Evolutionary conservation across 2,888 invertebrate genomes (phyloP), one percentile per base, ranked within the genome.

Genomic region (Drosophila austrosaltans): DNA sequence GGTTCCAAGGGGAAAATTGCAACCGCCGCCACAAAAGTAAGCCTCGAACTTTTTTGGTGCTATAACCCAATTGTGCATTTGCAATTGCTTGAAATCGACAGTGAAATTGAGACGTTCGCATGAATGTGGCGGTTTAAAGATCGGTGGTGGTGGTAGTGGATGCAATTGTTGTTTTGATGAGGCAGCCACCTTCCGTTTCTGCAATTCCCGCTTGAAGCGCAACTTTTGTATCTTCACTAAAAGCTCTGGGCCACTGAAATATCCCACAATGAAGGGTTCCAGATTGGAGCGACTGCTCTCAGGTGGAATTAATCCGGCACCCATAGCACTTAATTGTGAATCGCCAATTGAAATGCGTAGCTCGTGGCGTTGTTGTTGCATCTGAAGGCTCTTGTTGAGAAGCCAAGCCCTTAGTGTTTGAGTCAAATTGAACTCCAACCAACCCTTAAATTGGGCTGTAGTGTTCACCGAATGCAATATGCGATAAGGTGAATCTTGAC

Each of bases 31-130:
- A 93, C 98, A 98, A 91, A 97, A 98, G 92, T 96, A 98, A 0
- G 98, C 98, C 56, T 96, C 96, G 91, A 98, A 98, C 28, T 98
- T 98, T 86, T 96, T 96, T 10, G 98, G 98, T 2, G 98, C 98
- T 79, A 99, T 98, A 76, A 98, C 97, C 97, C 98, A 98, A 91
- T 98, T 96, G 95, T 96, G 95, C 97, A 97, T 97, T 82, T 96
- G 94, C 70, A 97, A 93, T 91, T 97, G 96, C 88, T 96, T 96
- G 91, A 98, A 98, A 92, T 96, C 97, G 69, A 98, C 97, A 87
- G 97, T 98, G 32, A 98, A 94, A 39, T 96, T 97, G 90, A 97
- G 96, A 78, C 97, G 96, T 91, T 96, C 96, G 91, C 98, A 98
- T 77, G 95, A 95, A 90, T 95, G 94, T 30, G 95, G 91, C 2